phyloP scores from a whole-genome alignment of 2,113 vertebrate genomes.

The Verasper variegatus region DNA sequence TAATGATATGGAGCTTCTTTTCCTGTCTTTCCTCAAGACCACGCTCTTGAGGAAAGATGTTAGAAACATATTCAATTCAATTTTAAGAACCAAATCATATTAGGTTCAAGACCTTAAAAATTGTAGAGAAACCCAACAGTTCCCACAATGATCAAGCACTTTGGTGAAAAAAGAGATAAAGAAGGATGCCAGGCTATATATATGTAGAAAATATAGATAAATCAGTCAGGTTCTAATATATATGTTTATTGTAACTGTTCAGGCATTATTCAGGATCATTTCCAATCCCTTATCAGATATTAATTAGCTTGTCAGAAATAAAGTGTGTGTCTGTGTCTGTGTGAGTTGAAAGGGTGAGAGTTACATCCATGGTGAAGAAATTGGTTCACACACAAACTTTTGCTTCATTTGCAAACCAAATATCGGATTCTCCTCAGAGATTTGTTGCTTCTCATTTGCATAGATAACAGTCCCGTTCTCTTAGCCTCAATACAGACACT shows the following conservation, averaged over 20 bases:
- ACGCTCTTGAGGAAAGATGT: no score
- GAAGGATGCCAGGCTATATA: no score
- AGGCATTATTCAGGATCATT: neutral
- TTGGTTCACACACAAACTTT: neutral
- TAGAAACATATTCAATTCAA: no score
- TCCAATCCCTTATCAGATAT: neutral
- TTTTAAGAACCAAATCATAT: no score
- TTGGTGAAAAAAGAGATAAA: no score
- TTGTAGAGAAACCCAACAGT: no score
- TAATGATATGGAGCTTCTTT: no score
- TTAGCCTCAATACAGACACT: neutral
- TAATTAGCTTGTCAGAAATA: neutral
- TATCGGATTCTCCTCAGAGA: conserved; percentile 1
- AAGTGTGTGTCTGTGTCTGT: neutral
- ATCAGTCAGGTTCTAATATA: no score
- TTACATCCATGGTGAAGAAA: neutral
- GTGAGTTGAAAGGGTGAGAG: neutral
- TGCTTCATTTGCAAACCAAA: neutral
- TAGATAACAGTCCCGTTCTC: neutral
- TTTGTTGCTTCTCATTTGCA: conserved; percentile 13
- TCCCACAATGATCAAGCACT: no score
- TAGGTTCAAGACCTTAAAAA: no score
- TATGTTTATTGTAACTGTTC: no score
- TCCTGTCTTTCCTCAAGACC: no score
- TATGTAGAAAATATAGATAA: fast-evolving